Evolutionary conservation across 2,797 vertebrate species (phyloP), one percentile per base, ranked within the genome.

Genomic region (Delichon dasypus): DNA sequence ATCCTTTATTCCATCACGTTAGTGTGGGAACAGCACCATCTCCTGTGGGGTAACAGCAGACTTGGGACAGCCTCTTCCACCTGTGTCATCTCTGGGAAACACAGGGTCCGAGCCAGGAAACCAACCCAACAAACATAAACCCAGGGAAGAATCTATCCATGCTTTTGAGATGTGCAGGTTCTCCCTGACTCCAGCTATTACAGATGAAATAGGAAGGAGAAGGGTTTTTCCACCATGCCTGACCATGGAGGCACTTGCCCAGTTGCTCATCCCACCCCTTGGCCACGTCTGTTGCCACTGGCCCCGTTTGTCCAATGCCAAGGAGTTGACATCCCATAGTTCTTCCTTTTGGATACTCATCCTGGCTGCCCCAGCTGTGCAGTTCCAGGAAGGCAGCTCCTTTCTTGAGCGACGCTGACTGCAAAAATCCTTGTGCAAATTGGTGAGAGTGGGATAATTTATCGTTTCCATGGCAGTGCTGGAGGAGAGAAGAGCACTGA

Each of bases 231-330:
- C 17, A 7, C 40, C 1, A 0, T 21, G 13, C 30, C 53, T 86
- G 78, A 9, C 57, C 4, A 0, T 7, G 3, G 32, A 65, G 36
- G 21, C 29, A 4, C 34, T 54, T 62, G 19, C 12, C 23, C 25
- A 6, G 13, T 27, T 55, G 64, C 45, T 26, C 25, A 1, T 40
- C 11, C n/a, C 27, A 14, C 3, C 26, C 34, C 27, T 64, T 58
- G 53, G 50, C 71, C 27, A 0, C 0, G 2, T 18, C n/a, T 58
- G 0, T 36, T 32, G 70, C 32, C 51, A 4, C 82, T 38, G 3
- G 27, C 25, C 55, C 32, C n/a, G 16, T n/a, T 18, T 45, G n/a
- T 71, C 8, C 5, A 3, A 1, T 4, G 2, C 13, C 61, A 29
- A 38, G 5, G 38, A 38, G 38, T 38, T 38, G 38, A 38, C 38